These are phyloP conservation scores for Zootoca vivipara DNA, from an alignment of 2,113 vertebrate genomes.

Conservation along the genomic window DNA sequence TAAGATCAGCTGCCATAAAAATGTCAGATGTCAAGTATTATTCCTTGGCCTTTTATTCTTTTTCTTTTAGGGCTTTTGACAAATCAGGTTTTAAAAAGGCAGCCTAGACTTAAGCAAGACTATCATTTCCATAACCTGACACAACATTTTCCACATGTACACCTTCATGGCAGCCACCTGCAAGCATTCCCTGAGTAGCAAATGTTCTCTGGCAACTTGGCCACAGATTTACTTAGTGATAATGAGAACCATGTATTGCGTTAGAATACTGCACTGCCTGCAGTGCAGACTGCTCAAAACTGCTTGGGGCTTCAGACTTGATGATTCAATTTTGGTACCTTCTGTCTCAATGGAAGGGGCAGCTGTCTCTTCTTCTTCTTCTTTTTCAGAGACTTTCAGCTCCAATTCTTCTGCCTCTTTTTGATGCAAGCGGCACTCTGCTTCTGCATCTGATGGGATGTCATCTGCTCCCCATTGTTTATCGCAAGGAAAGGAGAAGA, in stretches of 20 bases:
- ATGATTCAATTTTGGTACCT: conserved; percentile 55
- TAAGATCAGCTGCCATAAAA: background rate
- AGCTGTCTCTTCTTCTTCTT: conserved; percentile 19
- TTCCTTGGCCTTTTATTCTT: background rate
- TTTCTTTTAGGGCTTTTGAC: background rate
- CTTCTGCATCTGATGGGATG: conserved; percentile 89
- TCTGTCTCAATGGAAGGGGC: conserved; percentile 16
- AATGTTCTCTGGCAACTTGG: background rate
- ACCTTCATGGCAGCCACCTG: background rate
- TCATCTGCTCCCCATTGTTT: conserved; percentile 79
- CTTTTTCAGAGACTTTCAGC: conserved; percentile 69
- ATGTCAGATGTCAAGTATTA: no score
- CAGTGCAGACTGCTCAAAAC: background rate
- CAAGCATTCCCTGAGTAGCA: background rate
- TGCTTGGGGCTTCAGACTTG: background rate
- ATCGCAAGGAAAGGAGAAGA: background rate
- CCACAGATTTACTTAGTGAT: background rate
- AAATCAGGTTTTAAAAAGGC: background rate
- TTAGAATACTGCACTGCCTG: no score
- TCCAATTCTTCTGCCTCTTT: conserved; percentile 29
- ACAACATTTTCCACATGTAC: background rate
- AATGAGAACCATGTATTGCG: background rate
- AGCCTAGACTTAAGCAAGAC: background rate
- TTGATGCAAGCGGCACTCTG: conserved; percentile 78
- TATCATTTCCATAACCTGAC: background rate